Evolutionary conservation across 2,888 invertebrate genomes (phyloP).

Genomic region (Dugesia japonica): DNA sequence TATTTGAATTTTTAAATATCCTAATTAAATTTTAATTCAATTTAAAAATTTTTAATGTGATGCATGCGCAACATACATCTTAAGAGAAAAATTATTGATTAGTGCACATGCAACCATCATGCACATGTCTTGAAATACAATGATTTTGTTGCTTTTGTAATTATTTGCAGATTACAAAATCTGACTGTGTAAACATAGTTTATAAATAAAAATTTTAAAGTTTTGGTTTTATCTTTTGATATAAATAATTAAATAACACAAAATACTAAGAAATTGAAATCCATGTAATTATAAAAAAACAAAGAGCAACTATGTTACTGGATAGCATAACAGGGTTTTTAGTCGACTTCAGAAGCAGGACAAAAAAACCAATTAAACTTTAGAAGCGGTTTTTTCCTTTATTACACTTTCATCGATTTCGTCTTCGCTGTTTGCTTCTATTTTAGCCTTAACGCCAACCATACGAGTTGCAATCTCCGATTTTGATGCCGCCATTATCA

Average conservation of each 20-base stretch:
- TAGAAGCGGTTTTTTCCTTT: slow-evolving; percentile 1
- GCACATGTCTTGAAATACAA: too few relatives aligned
- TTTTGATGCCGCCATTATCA: background rate
- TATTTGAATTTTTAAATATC: background rate
- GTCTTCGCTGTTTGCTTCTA: background rate
- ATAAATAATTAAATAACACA: too few relatives aligned
- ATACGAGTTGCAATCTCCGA: background rate
- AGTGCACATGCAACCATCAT: too few relatives aligned
- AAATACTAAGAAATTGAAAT: slow-evolving; percentile 5
- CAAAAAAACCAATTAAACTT: background rate
- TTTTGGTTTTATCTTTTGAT: too few relatives aligned
- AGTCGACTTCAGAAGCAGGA: too few relatives aligned
- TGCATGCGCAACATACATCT: too few relatives aligned
- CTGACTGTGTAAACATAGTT: too few relatives aligned
- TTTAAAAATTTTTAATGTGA: too few relatives aligned
- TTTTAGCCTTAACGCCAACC: slow-evolving; percentile 1
- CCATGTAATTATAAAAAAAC: slow-evolving; percentile 17
- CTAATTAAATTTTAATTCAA: background rate
- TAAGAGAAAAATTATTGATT: too few relatives aligned
- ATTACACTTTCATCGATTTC: background rate
- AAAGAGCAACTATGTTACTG: slow-evolving; percentile 15
- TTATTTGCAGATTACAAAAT: too few relatives aligned
- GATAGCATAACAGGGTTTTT: background rate
- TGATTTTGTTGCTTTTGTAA: too few relatives aligned
- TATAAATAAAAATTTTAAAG: too few relatives aligned